Conservation (phyloP, 2,113 vertebrate species). For the Dasyprocta punctata region DNA sequence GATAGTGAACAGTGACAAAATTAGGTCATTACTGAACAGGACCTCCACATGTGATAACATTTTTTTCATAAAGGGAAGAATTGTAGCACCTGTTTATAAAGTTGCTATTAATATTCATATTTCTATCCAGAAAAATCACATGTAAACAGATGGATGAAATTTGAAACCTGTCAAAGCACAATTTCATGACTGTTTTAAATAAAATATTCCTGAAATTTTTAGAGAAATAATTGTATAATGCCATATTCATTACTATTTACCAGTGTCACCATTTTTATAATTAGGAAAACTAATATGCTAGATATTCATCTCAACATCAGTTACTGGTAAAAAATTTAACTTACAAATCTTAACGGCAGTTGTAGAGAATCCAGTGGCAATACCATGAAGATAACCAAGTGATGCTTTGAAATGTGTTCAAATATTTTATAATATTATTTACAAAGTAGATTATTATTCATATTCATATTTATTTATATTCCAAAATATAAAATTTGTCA, state of each 20-base stretch:
- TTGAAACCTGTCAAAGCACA: constrained; percentile 66
- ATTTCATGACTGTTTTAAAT: constrained; percentile 77
- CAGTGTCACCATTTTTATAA: constrained; percentile 39
- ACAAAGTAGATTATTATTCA: not conserved
- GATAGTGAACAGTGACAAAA: constrained; percentile 31
- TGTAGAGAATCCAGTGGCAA: not conserved
- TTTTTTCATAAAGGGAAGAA: constrained; percentile 49
- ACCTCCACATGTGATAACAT: constrained; percentile 38
- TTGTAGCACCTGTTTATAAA: constrained; percentile 67
- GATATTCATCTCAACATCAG: not conserved
- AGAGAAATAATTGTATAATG: constrained; percentile 56
- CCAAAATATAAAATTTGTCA: not conserved
- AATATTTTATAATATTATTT: not conserved
- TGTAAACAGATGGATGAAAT: constrained; percentile 73
- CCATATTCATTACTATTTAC: constrained; percentile 54
- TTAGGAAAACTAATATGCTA: constrained; percentile 40
- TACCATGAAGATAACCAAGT: not conserved
- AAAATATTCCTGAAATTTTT: constrained; percentile 68
- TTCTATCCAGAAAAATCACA: constrained; percentile 66
- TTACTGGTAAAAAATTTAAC: not conserved
- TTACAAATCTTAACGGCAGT: not conserved
- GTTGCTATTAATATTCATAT: constrained; percentile 74
- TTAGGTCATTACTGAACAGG: constrained; percentile 54
- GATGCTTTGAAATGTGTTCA: not conserved
- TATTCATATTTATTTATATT: not conserved